Conservation (phyloP, 2,113 vertebrate species). For the Panurus biarmicus region DNA sequence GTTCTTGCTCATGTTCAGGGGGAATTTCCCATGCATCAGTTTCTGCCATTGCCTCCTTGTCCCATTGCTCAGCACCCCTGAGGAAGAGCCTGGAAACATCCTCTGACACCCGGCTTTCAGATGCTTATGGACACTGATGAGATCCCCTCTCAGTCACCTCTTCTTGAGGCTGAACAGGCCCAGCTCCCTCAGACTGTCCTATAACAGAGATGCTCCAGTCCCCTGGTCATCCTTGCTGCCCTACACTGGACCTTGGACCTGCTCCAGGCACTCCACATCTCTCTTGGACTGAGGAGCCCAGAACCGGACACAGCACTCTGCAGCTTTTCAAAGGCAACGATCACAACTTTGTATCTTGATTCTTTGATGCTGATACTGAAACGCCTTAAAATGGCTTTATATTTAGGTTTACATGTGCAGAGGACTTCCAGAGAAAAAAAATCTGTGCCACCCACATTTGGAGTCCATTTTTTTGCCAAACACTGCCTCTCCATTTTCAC, state of each 20-base stretch:
- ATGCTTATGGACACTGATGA: no score
- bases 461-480: neutral
- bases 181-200: neutral
- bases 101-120: neutral
- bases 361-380: neutral
- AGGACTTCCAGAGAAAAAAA: neutral
- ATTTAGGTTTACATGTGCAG: neutral
- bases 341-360: neutral
- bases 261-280: no score
- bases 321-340: neutral
- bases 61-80: accelerated
- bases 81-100: neutral
- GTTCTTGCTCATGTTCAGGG: neutral
- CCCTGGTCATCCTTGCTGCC: no score
- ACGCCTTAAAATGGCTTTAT: neutral
- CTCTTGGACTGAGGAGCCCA: neutral
- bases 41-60: neutral
- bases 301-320: neutral
- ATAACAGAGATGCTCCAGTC: neutral
- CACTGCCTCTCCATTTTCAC: neutral
- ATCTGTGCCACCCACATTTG: neutral
- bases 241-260: no score
- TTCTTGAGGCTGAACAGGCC: neutral
- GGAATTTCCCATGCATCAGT: neutral
- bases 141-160: neutral